Base-by-base conservation (phyloP, 1,140 invertebrate species). In the Solen grandis region DNA sequence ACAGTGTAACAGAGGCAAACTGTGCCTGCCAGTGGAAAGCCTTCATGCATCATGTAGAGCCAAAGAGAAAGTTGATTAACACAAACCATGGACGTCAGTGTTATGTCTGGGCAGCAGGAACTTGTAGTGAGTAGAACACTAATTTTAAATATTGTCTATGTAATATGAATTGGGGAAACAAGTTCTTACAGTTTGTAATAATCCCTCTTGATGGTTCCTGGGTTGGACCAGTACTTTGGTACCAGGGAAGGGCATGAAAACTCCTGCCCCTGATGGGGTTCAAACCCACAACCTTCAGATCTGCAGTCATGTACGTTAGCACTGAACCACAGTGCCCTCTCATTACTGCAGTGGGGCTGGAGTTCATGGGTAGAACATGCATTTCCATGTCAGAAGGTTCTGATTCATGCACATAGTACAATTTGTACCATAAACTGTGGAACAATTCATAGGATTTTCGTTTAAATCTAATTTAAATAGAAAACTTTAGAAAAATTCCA, bases 21-120 rank as follows among this genome's bases (percentile, higher is more conserved):
- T 77, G 74, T 63, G 74, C 60, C 4, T 77, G 74, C 27, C 25
- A 66, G 2, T 77, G 74, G 74, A 19, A 77, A 35, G 50, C 60
- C 3, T 66, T 66, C 31, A 66, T 77, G 25, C 62, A 66, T n/a
- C 25, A 33, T 1, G 33, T 77, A 27, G 50, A 77, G 27, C 60
- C 74, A 41, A n/a, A 66, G 19, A 31, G 57, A 31, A 25, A 66
- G 33, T 29, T 74, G 2, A 60, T 74, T 33, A 60, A 60, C 41
- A 60, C 70, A 16, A 25, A 74, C 16, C 35, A 59, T 0, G 70
- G 70, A 14, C 59, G 46, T 13, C 70, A 77, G n/a, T 77, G 74
- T 38, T 66, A 52, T 35, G 57, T 16, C 50, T 77, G 74, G 74
- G 41, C 74, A 31, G 5, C 31, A 4, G 27, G 33, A n/a, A 33